phyloP scores from a whole-genome alignment of 2,797 vertebrate species.

The Tachyglossus aculeatus region DNA sequence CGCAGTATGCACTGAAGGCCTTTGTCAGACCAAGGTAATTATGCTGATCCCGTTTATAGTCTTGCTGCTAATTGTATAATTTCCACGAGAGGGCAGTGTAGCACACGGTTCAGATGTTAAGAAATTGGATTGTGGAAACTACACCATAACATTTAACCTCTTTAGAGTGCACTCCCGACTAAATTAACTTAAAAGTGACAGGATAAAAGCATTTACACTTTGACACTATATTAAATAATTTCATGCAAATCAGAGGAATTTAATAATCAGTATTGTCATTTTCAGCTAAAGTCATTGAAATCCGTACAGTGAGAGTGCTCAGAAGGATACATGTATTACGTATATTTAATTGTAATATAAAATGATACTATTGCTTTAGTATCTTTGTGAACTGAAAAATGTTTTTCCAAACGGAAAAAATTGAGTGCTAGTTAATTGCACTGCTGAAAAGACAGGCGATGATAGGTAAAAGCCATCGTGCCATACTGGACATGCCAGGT shows the following conservation, averaged over 20 bases:
- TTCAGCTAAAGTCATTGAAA: neutral
- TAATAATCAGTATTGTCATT: neutral
- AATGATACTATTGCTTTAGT: too few relatives aligned
- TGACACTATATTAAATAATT: neutral
- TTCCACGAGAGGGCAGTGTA: constrained; percentile 72
- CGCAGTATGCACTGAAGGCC: neutral
- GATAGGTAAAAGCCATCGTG: too few relatives aligned
- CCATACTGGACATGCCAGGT: too few relatives aligned
- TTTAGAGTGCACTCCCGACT: neutral
- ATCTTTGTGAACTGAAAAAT: too few relatives aligned
- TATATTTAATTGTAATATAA: too few relatives aligned
- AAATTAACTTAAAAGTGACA: neutral
- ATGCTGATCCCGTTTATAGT: neutral
- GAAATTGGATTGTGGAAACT: neutral
- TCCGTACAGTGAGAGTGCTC: too few relatives aligned
- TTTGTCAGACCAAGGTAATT: neutral
- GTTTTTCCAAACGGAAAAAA: too few relatives aligned
- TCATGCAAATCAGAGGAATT: neutral
- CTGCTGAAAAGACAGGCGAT: too few relatives aligned
- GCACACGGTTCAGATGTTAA: constrained; percentile 31
- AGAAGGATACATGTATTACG: too few relatives aligned
- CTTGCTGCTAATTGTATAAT: constrained; percentile 17
- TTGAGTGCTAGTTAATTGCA: too few relatives aligned
- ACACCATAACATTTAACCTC: neutral
- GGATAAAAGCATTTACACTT: neutral